Conservation (phyloP, 2,113 vertebrate genomes). For the Alces alces region DNA sequence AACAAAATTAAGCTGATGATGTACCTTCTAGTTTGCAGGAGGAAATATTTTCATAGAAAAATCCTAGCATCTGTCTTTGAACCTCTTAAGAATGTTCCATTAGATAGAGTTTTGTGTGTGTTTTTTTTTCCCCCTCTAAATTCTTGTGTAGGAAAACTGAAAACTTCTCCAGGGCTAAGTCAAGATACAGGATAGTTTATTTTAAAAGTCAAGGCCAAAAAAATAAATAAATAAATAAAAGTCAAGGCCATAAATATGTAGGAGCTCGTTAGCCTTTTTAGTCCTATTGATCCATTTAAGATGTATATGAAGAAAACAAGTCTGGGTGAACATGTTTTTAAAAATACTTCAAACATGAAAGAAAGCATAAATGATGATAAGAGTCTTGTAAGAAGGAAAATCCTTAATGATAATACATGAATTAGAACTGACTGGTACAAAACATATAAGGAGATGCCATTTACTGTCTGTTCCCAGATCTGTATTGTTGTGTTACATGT, state of each 20-base stretch:
- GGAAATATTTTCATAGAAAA: neutral
- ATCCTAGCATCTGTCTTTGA: neutral
- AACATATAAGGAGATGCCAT: neutral
- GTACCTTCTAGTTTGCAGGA: neutral
- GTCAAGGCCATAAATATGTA: neutral
- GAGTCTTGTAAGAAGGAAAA: neutral
- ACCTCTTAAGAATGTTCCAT: neutral
- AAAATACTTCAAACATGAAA: neutral
- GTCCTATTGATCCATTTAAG: neutral
- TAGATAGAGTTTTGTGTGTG: neutral
- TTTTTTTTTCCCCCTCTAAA: neutral
- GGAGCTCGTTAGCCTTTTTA: neutral
- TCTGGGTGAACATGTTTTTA: neutral
- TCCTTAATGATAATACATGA: neutral
- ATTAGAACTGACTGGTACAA: neutral
- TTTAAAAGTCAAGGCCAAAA: neutral
- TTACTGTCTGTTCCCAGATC: neutral
- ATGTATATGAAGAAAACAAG: neutral
- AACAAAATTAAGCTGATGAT: neutral
- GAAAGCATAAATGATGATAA: neutral
- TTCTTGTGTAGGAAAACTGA: neutral
- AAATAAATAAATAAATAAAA: neutral
- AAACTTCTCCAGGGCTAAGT: neutral
- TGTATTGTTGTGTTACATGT: neutral
- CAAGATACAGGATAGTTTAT: conserved; percentile 4